Percentiles rank a stretch among this genome's conserved stretches.
Evolutionary conservation across 1,140 invertebrate genomes (phyloP).

Genomic region (Hestina assimilis): DNA sequence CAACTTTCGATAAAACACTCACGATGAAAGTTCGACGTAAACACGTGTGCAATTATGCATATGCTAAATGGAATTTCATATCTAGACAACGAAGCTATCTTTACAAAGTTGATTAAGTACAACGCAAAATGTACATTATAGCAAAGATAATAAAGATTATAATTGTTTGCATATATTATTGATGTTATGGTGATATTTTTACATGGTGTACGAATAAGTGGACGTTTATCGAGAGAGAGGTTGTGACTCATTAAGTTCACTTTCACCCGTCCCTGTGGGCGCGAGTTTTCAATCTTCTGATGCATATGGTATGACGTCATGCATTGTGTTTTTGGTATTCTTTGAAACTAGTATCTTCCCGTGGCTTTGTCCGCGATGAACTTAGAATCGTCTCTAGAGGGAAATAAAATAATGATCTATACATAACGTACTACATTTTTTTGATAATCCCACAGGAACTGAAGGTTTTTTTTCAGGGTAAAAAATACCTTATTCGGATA

Average conservation of each 20-base stretch:
- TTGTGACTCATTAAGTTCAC: slow-evolving; percentile 52
- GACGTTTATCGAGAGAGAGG: slow-evolving; percentile 39
- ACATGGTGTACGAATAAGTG: slow-evolving; percentile 1
- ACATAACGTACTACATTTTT: no score
- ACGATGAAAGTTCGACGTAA: slow-evolving; percentile 45
- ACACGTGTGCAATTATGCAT: slow-evolving; percentile 42
- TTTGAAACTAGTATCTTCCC: no score
- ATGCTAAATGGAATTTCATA: slow-evolving; percentile 41
- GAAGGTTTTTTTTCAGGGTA: no score
- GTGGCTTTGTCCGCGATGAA: no score
- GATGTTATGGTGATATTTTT: background rate
- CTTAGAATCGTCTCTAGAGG: no score
- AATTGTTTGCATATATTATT: slow-evolving; percentile 7
- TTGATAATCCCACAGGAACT: no score
- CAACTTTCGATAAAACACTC: slow-evolving; percentile 39
- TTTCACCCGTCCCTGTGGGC: slow-evolving; percentile 48
- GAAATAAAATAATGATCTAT: no score
- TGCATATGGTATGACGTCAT: background rate
- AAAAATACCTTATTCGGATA: no score
- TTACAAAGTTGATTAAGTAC: background rate
- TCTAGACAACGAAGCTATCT: background rate
- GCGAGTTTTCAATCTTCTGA: slow-evolving; percentile 15
- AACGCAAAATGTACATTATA: slow-evolving; percentile 14
- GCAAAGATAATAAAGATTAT: slow-evolving; percentile 13
- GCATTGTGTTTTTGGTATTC: no score